Base-by-base conservation (phyloP, 1,140 invertebrate species). In the Sitobion miscanthi region DNA sequence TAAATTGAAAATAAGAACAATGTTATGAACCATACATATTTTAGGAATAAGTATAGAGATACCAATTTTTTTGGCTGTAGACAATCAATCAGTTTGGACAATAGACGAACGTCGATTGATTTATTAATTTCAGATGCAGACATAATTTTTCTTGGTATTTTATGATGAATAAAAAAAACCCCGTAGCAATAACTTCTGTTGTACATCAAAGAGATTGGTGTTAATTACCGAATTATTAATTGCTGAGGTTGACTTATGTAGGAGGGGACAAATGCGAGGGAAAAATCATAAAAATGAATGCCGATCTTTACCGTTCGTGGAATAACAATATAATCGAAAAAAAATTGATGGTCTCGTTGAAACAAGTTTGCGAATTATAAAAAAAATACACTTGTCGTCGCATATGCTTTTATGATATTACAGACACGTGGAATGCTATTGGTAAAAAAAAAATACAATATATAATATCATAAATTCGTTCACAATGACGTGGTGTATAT, bases 181-280 rank as follows among this genome's bases (percentile, higher is more conserved):
- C n/a, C 3, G 8, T 42, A 69, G 14, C 38, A 49, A 82, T 92
- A 92, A 82, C 14, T 83, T 38, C 11, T 92, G n/a, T 52, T 23
- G 23, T 42, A 92, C 69, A 92, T 92, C 91, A 92, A 92, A 92
- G 91, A 52, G 91, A 49, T 82, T 92, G 91, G 91, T 92, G 91
- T 92, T 83, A 92, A 92, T 92, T 83, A 92, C 91, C 91, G 91
- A 92, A 92, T 54, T 92, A 92, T 92, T 92, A 92, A 92, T 83
- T 82, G 23, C 54, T n/a, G 14, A 20, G 47, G n/a, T 38, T 21
- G 17, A 45, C 38, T 82, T 91, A 35, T 30, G 20, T 54, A 83
- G 21, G 30, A 52, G 62, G 30, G 62, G 62, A 57, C 42, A 57
- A 57, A 57, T 89, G 42, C 25, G 2, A 47, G 38, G 20, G 17